phyloP scores from a whole-genome alignment of 1,140 invertebrate genomes.

The Prorops nasuta region DNA sequence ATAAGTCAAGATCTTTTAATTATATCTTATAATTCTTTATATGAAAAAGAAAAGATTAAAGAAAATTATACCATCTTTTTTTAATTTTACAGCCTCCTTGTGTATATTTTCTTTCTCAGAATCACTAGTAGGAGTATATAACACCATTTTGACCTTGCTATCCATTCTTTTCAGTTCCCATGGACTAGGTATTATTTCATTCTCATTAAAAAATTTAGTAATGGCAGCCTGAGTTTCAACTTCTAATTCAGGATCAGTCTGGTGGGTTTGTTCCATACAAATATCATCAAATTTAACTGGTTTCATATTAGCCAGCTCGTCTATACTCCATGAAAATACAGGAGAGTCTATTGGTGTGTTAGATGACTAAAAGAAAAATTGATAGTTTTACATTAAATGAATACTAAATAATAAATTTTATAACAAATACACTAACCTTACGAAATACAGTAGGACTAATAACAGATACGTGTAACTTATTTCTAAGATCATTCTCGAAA shows the following conservation, averaged over 20 bases:
- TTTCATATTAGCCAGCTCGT: constrained; percentile 56
- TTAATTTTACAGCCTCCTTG: constrained; percentile 18
- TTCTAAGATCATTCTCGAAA: constrained; percentile 49
- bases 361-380: constrained; percentile 15
- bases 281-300: constrained; percentile 60
- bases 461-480: constrained; percentile 47
- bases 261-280: constrained; percentile 53
- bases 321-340: constrained; percentile 58
- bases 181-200: constrained; percentile 59
- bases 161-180: constrained; percentile 32
- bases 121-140: constrained; percentile 20
- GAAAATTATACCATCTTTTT: constrained; percentile 38
- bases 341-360: constrained; percentile 42
- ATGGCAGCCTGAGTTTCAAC: constrained; percentile 58
- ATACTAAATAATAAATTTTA: background rate
- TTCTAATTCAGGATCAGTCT: constrained; percentile 56
- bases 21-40: constrained; percentile 3
- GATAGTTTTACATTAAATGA: background rate
- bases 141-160: constrained; percentile 14
- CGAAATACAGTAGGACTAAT: constrained; percentile 50
- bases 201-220: constrained; percentile 55
- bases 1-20: too few species aligned
- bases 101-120: constrained; percentile 13
- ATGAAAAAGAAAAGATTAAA: constrained; percentile 2
- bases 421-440: constrained; percentile 40